Conservation (phyloP, 2,888 invertebrate species). For the Belgica antarctica region DNA sequence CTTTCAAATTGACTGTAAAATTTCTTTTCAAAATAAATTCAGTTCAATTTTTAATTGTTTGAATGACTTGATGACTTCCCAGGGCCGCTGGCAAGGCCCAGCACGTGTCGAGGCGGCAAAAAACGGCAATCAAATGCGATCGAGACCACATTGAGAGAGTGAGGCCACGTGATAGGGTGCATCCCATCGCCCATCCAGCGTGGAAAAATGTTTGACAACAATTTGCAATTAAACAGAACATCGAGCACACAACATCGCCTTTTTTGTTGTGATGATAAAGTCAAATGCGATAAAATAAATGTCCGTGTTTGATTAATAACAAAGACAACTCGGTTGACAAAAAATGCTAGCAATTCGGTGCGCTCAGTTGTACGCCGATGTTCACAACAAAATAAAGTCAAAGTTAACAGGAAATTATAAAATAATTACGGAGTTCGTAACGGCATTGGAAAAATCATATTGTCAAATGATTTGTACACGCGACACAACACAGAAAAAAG, state of each 20-base stretch:
- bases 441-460: conserved; percentile 30
- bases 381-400: not conserved
- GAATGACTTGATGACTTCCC: not conserved
- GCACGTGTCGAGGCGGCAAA: not conserved
- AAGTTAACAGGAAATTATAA: conserved; percentile 39
- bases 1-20: not conserved
- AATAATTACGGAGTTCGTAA: conserved; percentile 18
- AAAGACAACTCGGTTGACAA: not conserved
- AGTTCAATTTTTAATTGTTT: not conserved
- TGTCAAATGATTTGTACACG: conserved; percentile 34
- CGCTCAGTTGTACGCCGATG: not conserved
- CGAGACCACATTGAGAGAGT: not conserved
- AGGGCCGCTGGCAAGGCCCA: not conserved
- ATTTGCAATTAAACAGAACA: conserved; percentile 1
- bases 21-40: not conserved
- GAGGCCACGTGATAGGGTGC: conserved; percentile 1
- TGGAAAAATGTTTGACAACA: conserved; percentile 6
- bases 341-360: not conserved
- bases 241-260: too few relatives aligned
- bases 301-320: conserved; percentile 21
- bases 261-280: conserved; percentile 12
- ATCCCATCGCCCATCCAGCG: not conserved
- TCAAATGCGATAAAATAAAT: conserved; percentile 14
- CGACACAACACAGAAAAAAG: conserved; percentile 16
- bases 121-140: not conserved